Evolutionary conservation across 2,888 invertebrate species (phyloP).

Genomic region (Psylliodes chrysocephalus): DNA sequence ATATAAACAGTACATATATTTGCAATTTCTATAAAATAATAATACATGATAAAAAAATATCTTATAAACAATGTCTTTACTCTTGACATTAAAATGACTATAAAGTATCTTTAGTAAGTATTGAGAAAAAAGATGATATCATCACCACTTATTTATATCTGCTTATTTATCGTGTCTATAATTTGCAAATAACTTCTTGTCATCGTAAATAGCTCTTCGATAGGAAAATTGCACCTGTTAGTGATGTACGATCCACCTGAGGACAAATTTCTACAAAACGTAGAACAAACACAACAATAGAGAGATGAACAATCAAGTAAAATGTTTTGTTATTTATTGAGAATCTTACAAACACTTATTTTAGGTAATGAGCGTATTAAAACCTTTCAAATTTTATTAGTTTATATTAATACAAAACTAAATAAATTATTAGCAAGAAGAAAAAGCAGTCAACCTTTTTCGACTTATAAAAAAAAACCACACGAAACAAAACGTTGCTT

Average conservation of each 20-base stretch:
- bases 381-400: too few relatives aligned
- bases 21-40: too few relatives aligned
- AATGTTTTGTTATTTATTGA: too few relatives aligned
- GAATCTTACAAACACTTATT: too few relatives aligned
- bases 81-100: too few relatives aligned
- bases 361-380: too few relatives aligned
- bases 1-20: too few relatives aligned
- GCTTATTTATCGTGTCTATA: constrained; percentile 34
- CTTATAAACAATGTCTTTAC: too few relatives aligned
- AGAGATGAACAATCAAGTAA: too few relatives aligned
- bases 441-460: neutral
- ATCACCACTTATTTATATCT: constrained; percentile 29
- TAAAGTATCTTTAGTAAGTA: constrained; percentile 8
- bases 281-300: too few relatives aligned
- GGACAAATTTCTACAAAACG: neutral
- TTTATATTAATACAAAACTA: neutral
- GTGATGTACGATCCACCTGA: constrained; percentile 6
- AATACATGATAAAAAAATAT: too few relatives aligned
- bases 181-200: constrained; percentile 40
- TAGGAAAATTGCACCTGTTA: constrained; percentile 31
- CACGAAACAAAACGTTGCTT: constrained; percentile 27
- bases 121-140: constrained; percentile 32
- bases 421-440: neutral
- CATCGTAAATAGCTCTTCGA: constrained; percentile 31
- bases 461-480: neutral